A percentile compares a stretch with the other conserved stretches of the same genome.
Conservation (phyloP, 2,888 invertebrate species). For the Conistra vaccinii region DNA sequence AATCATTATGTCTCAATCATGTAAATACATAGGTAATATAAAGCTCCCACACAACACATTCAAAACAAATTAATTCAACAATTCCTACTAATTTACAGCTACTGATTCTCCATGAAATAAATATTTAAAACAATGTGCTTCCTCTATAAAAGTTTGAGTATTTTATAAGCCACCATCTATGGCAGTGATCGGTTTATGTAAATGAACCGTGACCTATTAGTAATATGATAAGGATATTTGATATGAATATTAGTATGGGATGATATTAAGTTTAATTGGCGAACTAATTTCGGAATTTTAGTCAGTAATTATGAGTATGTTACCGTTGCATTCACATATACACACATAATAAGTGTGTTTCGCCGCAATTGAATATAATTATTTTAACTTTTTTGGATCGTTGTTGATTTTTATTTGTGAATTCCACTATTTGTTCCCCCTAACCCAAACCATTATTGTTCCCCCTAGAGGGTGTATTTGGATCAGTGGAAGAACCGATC, state of each 20-base stretch:
- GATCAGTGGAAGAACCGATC: no score
- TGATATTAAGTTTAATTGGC: conserved; percentile 30
- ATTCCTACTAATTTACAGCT: conserved; percentile 43
- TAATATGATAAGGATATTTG: conserved; percentile 25
- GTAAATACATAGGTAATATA: background rate
- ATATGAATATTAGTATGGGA: conserved; percentile 6
- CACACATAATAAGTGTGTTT: no score
- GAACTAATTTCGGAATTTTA: conserved; percentile 15
- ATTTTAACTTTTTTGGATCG: no score
- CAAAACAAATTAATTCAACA: conserved; percentile 26
- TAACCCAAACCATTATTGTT: no score
- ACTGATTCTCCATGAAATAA: conserved; percentile 36
- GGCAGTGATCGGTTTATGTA: conserved; percentile 29
- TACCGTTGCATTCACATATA: no score
- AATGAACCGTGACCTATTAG: conserved; percentile 43
- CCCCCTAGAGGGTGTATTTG: no score
- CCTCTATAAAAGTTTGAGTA: conserved; percentile 48
- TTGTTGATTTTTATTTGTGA: no score
- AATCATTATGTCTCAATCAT: conserved; percentile 8
- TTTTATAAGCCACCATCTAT: conserved; percentile 32
- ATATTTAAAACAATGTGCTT: conserved; percentile 42
- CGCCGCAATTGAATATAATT: no score
- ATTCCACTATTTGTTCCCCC: no score
- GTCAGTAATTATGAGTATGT: no score
- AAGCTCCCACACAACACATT: conserved; percentile 33